These are phyloP conservation scores for Proisotoma minuta DNA, from an alignment of 2,888 invertebrate genomes.

Conservation along the genomic window DNA sequence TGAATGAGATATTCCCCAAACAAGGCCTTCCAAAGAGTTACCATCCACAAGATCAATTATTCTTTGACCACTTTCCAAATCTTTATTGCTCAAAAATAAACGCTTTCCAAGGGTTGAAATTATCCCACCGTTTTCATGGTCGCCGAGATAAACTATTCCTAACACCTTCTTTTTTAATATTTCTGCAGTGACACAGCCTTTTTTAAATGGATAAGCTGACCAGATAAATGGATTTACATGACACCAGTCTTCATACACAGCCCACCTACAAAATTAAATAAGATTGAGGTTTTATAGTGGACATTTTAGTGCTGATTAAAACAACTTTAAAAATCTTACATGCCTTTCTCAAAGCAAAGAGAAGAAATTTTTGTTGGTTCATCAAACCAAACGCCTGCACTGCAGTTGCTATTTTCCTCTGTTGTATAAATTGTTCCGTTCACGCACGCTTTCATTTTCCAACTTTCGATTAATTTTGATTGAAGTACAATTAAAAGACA, in stretches of 20 bases:
- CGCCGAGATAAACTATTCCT: conserved; percentile 33
- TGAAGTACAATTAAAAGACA: background rate
- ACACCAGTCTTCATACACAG: conserved; percentile 36
- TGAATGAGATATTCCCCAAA: conserved; percentile 21
- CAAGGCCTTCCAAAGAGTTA: conserved; percentile 22
- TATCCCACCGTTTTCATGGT: conserved; percentile 20
- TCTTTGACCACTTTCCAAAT: conserved; percentile 24
- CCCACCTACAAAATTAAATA: conserved; percentile 28
- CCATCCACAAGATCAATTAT: conserved; percentile 23
- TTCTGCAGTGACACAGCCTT: conserved; percentile 24
- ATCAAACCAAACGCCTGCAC: conserved; percentile 34
- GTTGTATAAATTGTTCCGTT: conserved; percentile 26
- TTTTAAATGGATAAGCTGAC: conserved; percentile 27
- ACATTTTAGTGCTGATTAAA: conserved; percentile 7
- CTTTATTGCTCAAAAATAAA: conserved; percentile 27
- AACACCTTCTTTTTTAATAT: conserved; percentile 9
- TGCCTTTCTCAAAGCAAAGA: conserved; percentile 33
- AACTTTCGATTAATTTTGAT: conserved; percentile 12
- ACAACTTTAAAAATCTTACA: conserved; percentile 29
- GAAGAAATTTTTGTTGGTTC: conserved; percentile 28
- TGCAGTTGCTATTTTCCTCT: conserved; percentile 17
- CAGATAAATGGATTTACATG: conserved; percentile 30
- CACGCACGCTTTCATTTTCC: conserved; percentile 36
- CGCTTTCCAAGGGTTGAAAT: conserved; percentile 23
- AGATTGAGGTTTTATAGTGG: background rate